Base-by-base conservation (phyloP, 1,140 invertebrate genomes). In the Leptonema lineaticorne region DNA sequence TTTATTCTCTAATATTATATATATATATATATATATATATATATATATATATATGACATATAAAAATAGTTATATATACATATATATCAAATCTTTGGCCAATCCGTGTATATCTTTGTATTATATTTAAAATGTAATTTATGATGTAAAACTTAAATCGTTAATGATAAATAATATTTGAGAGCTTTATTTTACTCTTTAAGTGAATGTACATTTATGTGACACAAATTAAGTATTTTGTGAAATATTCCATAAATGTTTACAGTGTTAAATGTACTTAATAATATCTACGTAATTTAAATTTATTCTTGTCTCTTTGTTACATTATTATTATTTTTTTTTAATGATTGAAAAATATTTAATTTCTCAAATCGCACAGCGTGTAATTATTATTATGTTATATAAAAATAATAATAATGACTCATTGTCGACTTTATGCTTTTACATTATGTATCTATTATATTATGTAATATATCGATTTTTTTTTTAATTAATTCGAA, bases 211-310 rank as follows among this genome's bases (percentile, higher is more conserved):
- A 71, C 70, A 62, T 69, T 71, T 68, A 46, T 66, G 69, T 68
- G 62, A 65, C 67, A 60, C 62, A 68, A 67, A 63, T 58, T 58
- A 64, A 57, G 53, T 68, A 48, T 41, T 64, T 71, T 69, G 66
- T 68, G 69, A 71, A 71, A 64, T 65, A 71, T 71, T 71, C 70
- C 70, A 71, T 71, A 69, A 71, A 71, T 71, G 70, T 71, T 69
- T 71, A 71, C 30, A n/a, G 29, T 69, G 29, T 71, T 57, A 53
- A 6, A 53, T 53, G 48, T 53, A 53, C 48, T 24, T 53, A 53
- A 53, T 4, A 18, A 20, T 53, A 37, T 37, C 33, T 8, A 37
- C 7, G 33, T 8, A 37, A 37, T 37, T 37, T n/a, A n/a, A n/a
- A n/a, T n/a, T n/a, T n/a, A n/a, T n/a, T n/a, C n/a, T n/a, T n/a